Conservation (phyloP, 2,888 invertebrate species). For the Artemia sinica region DNA sequence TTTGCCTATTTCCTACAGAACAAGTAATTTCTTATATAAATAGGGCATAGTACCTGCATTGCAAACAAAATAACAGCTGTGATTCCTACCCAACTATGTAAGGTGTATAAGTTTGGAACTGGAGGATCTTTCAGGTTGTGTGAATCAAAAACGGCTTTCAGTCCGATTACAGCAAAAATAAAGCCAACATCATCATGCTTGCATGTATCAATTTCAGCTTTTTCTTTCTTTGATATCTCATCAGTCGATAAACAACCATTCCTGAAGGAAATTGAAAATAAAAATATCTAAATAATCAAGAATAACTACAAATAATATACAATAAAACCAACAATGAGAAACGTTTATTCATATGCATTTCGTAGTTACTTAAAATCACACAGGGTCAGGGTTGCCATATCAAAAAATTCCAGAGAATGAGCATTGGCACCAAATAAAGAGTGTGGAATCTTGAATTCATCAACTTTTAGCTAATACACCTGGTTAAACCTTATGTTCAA, state of each 20-base stretch:
- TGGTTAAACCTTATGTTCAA: too few species aligned
- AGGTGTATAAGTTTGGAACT: constrained; percentile 49
- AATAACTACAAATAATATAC: not conserved
- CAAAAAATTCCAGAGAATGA: too few species aligned
- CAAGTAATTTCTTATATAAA: not conserved
- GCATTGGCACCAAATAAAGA: too few species aligned
- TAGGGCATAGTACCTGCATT: constrained; percentile 41
- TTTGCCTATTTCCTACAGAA: not conserved
- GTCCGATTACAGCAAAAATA: constrained; percentile 47
- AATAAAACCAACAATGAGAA: too few species aligned
- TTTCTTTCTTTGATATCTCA: constrained; percentile 51
- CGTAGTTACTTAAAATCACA: too few species aligned
- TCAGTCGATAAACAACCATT: constrained; percentile 59
- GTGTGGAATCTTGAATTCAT: too few species aligned
- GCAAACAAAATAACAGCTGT: constrained; percentile 52
- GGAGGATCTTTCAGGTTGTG: constrained; percentile 45
- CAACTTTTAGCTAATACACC: too few species aligned
- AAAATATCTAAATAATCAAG: not conserved
- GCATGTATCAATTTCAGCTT: constrained; percentile 58
- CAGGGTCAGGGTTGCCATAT: too few species aligned
- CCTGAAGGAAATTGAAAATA: constrained; percentile 36
- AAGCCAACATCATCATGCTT: constrained; percentile 46
- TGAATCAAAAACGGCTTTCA: constrained; percentile 61
- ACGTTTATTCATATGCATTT: too few species aligned
- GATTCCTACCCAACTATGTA: constrained; percentile 68